phyloP scores from a whole-genome alignment of 2,797 vertebrate species.

The Smutsia gigantea region DNA sequence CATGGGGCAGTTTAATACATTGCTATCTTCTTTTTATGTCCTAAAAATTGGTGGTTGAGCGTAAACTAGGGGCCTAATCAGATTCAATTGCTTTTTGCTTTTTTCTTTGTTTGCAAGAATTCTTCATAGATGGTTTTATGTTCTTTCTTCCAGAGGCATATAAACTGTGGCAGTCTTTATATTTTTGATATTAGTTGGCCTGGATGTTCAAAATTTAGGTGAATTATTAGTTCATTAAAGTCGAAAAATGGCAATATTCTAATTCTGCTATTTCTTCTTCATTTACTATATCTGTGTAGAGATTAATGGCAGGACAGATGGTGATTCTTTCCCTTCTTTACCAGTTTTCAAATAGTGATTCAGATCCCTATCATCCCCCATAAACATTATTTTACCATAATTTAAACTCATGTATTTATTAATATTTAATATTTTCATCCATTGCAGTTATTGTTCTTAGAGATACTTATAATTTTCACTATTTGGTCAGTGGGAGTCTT shows the following conservation, averaged over 20 bases:
- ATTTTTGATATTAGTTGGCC: neutral
- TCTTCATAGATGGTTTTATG: neutral
- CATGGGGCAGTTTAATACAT: neutral
- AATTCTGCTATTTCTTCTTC: neutral
- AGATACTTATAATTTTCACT: neutral
- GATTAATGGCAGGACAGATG: neutral
- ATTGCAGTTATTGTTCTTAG: neutral
- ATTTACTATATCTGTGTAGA: neutral
- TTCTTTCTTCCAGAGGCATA: neutral
- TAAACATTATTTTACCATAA: neutral
- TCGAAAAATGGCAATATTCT: neutral
- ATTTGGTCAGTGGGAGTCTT: neutral
- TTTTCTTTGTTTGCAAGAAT: neutral
- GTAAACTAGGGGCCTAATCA: neutral
- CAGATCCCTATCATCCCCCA: neutral
- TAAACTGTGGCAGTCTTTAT: neutral
- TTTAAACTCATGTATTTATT: neutral
- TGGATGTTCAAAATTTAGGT: neutral
- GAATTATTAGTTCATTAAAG: neutral
- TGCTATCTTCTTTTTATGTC: neutral
- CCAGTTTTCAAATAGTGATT: neutral
- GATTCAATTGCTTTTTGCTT: neutral
- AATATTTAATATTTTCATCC: neutral
- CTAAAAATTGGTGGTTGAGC: neutral
- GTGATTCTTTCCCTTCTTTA: neutral